Evolutionary conservation across 2,113 vertebrate genomes (phyloP), one percentile per base, ranked within the genome.

Genomic region (Tetraodon nigroviridis): DNA sequence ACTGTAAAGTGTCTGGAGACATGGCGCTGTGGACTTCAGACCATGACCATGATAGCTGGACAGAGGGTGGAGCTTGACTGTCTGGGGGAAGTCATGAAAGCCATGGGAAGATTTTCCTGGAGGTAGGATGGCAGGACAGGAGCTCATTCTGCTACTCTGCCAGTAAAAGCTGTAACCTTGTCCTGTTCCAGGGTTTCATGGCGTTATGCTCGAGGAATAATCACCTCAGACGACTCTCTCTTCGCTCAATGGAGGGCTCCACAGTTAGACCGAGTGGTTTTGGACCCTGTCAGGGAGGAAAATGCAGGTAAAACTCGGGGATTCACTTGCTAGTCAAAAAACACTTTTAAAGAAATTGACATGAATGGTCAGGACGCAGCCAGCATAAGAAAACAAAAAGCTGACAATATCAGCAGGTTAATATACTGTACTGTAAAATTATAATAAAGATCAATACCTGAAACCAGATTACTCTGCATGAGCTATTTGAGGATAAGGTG

Each of bases 21-120:
- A 3, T 92, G 92, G 92, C 56, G 86, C 49, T 97, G 95, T 15
- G 94, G 94, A 0, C 88, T 96, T 19, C 76, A 7, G 5, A 92
- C 91, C 7, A 81, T 90, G 57, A 90, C 91, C 0, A 0, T 77
- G 6, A 67, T 55, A 0, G 6, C 14, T 0, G 94, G 94, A 4
- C 16, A 80, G 3, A 52, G 55, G 0, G 51, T 93, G n/a, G 81
- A 69, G 46, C 52, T 95, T 6, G 81, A 77, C 85, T 98, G 96
- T 76, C 69, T 94, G 69, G 79, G 64, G 19, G 19, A 82, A 0
- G 87, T 84, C 0, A 50, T 81, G 45, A n/a, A 85, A 22, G 18
- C 60, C 4, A 15, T 82, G 1, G 83, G 85, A 1, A 82, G 8
- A 13, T 83, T 64, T 1, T 71, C 82, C 15, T 94, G 92, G 13